Evolutionary conservation across 2,113 vertebrate species (phyloP).

Genomic region (Melospiza melodia): DNA sequence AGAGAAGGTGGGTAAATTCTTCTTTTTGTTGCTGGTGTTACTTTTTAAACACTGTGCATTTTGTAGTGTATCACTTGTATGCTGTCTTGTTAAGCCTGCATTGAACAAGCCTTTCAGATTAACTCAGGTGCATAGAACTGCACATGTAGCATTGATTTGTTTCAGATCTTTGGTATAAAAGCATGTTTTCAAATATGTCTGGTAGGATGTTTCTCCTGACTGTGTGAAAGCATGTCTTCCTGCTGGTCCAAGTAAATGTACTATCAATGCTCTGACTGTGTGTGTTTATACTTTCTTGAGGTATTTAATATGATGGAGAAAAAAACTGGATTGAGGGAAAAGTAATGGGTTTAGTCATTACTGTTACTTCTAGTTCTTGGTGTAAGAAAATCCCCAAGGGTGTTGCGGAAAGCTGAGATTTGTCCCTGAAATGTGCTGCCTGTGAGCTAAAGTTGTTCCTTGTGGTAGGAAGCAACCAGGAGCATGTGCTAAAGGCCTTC

Average conservation of each 20-base stretch:
- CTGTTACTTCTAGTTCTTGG: background rate
- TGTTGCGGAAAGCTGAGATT: background rate
- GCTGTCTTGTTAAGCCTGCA: background rate
- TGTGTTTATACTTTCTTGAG: background rate
- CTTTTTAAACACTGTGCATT: background rate
- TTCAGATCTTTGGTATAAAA: background rate
- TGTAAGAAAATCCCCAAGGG: background rate
- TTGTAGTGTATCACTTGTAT: accelerated
- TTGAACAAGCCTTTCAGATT: background rate
- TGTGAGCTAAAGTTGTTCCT: background rate
- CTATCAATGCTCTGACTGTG: background rate
- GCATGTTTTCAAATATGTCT: background rate
- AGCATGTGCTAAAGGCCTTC: background rate
- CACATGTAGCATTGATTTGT: background rate
- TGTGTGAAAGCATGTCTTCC: background rate
- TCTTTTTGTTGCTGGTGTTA: background rate
- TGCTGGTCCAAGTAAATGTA: background rate
- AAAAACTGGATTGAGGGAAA: background rate
- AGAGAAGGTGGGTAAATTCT: background rate
- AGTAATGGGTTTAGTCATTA: background rate
- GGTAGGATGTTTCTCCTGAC: background rate
- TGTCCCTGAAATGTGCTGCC: background rate
- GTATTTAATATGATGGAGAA: background rate
- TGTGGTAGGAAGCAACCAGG: accelerated
- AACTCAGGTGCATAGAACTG: background rate